These are phyloP conservation scores for Microchrysa polita DNA, from an alignment of 2,888 invertebrate genomes.

Conservation along the genomic window DNA sequence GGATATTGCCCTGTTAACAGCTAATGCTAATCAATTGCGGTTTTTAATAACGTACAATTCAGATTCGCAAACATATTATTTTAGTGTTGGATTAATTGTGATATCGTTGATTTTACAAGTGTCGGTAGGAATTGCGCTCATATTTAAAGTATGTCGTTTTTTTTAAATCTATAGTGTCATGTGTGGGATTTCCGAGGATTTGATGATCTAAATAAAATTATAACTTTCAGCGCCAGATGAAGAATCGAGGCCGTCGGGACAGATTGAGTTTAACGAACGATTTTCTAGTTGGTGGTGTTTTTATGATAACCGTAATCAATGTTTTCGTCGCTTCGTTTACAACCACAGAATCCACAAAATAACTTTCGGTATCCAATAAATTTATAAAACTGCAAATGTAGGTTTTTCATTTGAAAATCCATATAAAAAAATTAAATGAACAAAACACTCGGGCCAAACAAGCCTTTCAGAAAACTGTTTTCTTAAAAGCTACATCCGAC, in stretches of 20 bases:
- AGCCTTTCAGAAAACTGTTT: no score
- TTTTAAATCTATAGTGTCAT: no score
- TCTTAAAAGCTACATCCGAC: no score
- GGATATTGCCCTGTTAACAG: constrained; percentile 76
- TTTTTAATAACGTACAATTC: constrained; percentile 71
- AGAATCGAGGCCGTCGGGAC: constrained; percentile 55
- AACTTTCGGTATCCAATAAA: no score
- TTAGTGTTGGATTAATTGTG: constrained; percentile 69
- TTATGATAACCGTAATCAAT: constrained; percentile 75
- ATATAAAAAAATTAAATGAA: no score
- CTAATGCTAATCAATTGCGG: constrained; percentile 76
- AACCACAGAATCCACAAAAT: constrained; percentile 58
- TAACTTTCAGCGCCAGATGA: constrained; percentile 57
- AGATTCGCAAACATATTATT: constrained; percentile 68
- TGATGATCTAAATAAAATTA: constrained; percentile 22
- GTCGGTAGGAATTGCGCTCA: constrained; percentile 70
- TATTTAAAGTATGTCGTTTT: constrained; percentile 71
- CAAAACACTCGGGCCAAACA: no score
- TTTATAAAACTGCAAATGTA: no score
- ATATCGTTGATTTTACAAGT: constrained; percentile 73
- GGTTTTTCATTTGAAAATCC: no score
- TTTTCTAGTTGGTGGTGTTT: constrained; percentile 71
- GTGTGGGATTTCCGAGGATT: no score
- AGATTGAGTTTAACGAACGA: constrained; percentile 69
- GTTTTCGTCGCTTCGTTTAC: constrained; percentile 70